These are phyloP conservation scores for Sebastes iracundus DNA, from an alignment of 2,797 vertebrate genomes.

Conservation along the genomic window DNA sequence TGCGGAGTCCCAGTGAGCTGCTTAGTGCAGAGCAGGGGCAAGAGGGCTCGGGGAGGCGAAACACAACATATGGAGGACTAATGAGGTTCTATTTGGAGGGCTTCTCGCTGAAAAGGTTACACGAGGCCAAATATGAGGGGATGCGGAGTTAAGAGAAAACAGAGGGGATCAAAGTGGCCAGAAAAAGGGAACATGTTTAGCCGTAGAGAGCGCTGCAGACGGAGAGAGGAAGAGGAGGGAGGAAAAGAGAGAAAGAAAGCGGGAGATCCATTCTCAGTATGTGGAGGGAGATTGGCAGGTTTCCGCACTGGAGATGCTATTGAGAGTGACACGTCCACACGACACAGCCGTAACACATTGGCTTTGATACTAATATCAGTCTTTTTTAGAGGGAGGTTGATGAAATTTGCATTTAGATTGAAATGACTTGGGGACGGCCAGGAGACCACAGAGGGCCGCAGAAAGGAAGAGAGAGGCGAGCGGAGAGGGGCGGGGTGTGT, in stretches of 20 bases:
- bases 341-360: conserved; percentile 65
- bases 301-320: conserved; percentile 53
- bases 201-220: not conserved
- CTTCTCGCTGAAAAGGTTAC: conserved; percentile 52
- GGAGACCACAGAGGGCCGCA: conserved; percentile 71
- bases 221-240: not conserved
- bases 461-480: conserved; percentile 47
- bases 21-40: conserved; percentile 43
- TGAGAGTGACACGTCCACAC: conserved; percentile 63
- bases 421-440: conserved; percentile 78
- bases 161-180: conserved; percentile 33
- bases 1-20: conserved; percentile 48
- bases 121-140: conserved; percentile 45
- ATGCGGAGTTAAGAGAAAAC: conserved; percentile 24
- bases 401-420: conserved; percentile 85
- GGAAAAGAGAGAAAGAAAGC: conserved; percentile 17
- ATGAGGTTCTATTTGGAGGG: conserved; percentile 63
- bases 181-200: conserved; percentile 25
- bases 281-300: conserved; percentile 59
- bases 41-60: conserved; percentile 41
- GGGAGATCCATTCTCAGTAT: conserved; percentile 42
- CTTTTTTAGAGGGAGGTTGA: conserved; percentile 78
- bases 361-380: conserved; percentile 82
- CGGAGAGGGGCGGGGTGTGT: conserved; percentile 5
- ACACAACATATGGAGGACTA: conserved; percentile 67